phyloP scores from a whole-genome alignment of 2,888 invertebrate genomes.

The Nowickia ferox region DNA sequence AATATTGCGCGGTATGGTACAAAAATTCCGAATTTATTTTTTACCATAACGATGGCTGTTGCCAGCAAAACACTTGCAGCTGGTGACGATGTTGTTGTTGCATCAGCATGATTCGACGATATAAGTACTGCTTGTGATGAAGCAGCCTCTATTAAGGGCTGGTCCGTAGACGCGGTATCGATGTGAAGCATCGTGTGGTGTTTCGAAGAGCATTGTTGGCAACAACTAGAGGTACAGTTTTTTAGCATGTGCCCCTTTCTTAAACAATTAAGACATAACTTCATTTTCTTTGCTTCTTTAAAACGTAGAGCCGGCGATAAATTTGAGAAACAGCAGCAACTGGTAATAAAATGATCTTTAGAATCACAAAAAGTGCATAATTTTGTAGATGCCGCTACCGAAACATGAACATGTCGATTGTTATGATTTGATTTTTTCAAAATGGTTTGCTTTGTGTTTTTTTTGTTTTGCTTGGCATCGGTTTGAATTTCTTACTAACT shows the following conservation, averaged over 20 bases:
- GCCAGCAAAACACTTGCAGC: not conserved
- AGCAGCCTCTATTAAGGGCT: not conserved
- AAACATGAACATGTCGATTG: slow-evolving; percentile 10
- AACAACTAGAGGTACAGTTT: slow-evolving; percentile 63
- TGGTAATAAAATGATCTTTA: slow-evolving; percentile 33
- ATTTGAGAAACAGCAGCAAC: slow-evolving; percentile 43
- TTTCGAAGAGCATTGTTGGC: slow-evolving; percentile 64
- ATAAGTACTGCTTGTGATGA: slow-evolving; percentile 26
- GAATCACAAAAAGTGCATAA: slow-evolving; percentile 30
- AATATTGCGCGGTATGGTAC: slow-evolving; percentile 4
- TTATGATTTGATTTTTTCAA: not conserved
- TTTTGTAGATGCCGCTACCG: not conserved
- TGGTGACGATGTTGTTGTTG: slow-evolving; percentile 4
- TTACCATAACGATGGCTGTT: not conserved
- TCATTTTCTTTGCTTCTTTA: slow-evolving; percentile 27
- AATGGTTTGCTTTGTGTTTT: not conserved
- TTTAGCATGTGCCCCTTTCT: slow-evolving; percentile 54
- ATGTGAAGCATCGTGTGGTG: slow-evolving; percentile 69
- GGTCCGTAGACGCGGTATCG: not conserved
- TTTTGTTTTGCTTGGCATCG: not conserved
- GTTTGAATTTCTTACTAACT: too few relatives aligned
- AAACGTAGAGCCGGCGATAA: slow-evolving; percentile 38
- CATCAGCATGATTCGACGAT: not conserved
- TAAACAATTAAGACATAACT: slow-evolving; percentile 70
- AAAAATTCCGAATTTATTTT: slow-evolving; percentile 21